These are phyloP conservation scores for Parotocinclus haroldoi DNA, from an alignment of 2,797 vertebrate genomes.

Conservation along the genomic window DNA sequence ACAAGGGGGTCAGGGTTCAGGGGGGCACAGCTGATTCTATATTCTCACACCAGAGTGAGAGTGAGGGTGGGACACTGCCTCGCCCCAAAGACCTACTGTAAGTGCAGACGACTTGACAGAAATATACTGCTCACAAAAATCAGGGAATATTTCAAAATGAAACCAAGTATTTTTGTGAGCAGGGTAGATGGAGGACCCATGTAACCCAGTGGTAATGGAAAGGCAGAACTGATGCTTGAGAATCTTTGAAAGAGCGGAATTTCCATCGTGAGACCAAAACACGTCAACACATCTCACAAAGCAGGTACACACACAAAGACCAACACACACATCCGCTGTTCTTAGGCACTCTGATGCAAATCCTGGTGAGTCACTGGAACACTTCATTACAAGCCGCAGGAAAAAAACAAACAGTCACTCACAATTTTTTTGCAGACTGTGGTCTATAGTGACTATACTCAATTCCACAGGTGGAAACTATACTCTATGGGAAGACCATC, in stretches of 20 bases:
- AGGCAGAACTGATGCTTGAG: background rate
- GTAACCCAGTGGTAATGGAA: no score
- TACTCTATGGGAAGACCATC: background rate
- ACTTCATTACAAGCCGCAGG: conserved; percentile 40
- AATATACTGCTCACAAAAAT: no score
- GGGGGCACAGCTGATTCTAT: conserved; percentile 36
- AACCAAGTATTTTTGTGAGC: background rate
- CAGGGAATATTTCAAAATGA: background rate
- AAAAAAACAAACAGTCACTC: conserved; percentile 37
- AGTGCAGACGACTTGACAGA: no score
- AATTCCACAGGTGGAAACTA: conserved; percentile 14
- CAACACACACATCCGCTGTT: conserved; percentile 19
- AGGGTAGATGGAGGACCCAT: no score
- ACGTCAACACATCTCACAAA: conserved; percentile 1
- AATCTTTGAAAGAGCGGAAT: background rate
- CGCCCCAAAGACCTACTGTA: no score
- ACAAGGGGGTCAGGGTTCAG: conserved; percentile 20
- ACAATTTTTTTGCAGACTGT: background rate
- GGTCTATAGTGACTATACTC: background rate
- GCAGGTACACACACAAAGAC: conserved; percentile 6
- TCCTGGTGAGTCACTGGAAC: conserved; percentile 38
- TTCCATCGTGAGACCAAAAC: background rate
- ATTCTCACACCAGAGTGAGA: conserved; percentile 12
- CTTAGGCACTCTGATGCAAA: conserved; percentile 17
- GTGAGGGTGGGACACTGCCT: background rate